phyloP scores from a whole-genome alignment of 2,888 invertebrate species.

The Thymelicus lineola region DNA sequence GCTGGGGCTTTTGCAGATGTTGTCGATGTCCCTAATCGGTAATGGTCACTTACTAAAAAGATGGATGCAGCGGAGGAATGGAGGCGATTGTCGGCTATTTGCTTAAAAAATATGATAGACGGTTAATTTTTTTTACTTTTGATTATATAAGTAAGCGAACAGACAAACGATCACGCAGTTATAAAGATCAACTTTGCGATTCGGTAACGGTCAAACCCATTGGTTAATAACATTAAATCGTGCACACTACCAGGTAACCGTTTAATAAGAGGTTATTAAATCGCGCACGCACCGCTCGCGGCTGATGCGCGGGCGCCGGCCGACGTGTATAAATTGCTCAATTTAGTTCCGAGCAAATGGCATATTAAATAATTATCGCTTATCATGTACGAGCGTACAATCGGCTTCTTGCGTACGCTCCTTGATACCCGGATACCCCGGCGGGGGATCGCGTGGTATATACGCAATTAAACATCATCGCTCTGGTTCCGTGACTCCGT shows the following conservation, averaged over 20 bases:
- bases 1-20: too few species aligned
- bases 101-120: too few species aligned
- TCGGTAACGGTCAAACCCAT: not conserved
- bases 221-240: conserved; percentile 56
- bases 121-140: too few species aligned
- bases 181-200: not conserved
- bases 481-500: conserved; percentile 27
- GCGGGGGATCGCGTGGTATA: conserved; percentile 54
- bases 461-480: conserved; percentile 44
- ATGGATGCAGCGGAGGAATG: too few species aligned
- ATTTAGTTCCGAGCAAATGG: conserved; percentile 72
- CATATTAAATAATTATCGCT: conserved; percentile 75
- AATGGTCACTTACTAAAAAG: too few species aligned
- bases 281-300: conserved; percentile 51
- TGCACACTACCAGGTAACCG: conserved; percentile 54
- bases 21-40: too few species aligned
- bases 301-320: conserved; percentile 47
- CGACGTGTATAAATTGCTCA: conserved; percentile 79
- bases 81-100: too few species aligned
- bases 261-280: conserved; percentile 54
- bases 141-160: too few species aligned
- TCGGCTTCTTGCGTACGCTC: conserved; percentile 70
- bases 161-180: not conserved
- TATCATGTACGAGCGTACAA: conserved; percentile 55
- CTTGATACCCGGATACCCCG: conserved; percentile 47